Base-by-base conservation (phyloP, 1,140 invertebrate genomes). In the Drosophila nigrodunni region DNA sequence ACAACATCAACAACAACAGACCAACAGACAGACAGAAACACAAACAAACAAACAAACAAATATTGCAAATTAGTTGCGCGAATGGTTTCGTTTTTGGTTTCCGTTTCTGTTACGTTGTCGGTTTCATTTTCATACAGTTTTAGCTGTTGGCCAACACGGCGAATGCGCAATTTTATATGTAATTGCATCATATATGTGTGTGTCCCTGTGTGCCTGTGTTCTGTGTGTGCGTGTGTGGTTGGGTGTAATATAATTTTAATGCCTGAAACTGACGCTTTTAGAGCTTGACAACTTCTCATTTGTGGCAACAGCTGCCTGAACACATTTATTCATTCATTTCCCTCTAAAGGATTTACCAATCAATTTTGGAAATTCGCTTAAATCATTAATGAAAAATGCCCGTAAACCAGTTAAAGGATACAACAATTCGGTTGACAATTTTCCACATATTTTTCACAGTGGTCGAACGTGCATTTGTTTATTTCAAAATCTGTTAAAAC, bases 381-480 rank as follows among this genome's bases (percentile, higher is more conserved):
- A 87, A 87, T 80, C 82, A 87, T 83, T 72, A 67, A 81, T 73
- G 78, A 80, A 74, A 87, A 77, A 61, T 77, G 43, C 57, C 18
- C 41, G 30, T 18, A 15, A 54, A 8, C 46, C 37, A 21, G 35
- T 43, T 50, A 39, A 54, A 44, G 8, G 18, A 58, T 21, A 54
- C 44, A 43, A 69, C 46, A 57, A 82, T 71, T 82, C 55, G 30
- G 39, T 10, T 73, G 41, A 64, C 60, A 82, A 30, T 70, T 74
- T 67, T 44, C 9, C 55, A 62, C 52, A 71, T 78, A 58, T 57
- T 57, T 54, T 55, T 44, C 18, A 11, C 13, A 44, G 46, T n/a
- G 46, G 9, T 43, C n/a, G 25, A 11, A 15, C 43, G 41, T 30
- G 72, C 15, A 59, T 72, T 55, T 75, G 43, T 60, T 65, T 66